Percentiles rank a stretch among this genome's conserved stretches.
These are phyloP conservation scores for Pasiphila rectangulata DNA, from an alignment of 2,888 invertebrate genomes.

Conservation along the genomic window DNA sequence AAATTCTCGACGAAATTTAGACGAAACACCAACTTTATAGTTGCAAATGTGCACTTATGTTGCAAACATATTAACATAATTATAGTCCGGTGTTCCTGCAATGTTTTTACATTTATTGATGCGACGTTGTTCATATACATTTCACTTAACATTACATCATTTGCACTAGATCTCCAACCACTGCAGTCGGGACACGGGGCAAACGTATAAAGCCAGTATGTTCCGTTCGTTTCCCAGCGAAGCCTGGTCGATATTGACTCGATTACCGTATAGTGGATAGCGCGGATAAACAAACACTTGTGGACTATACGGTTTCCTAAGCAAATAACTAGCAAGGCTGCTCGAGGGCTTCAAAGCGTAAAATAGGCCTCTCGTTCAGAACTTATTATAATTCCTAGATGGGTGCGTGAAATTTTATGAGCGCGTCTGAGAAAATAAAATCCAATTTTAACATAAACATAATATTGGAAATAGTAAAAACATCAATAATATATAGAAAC, in stretches of 20 bases:
- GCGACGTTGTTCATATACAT: no score
- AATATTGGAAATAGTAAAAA: background rate
- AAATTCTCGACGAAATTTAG: background rate
- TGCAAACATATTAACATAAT: no score
- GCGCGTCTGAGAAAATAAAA: background rate
- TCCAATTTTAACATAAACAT: background rate
- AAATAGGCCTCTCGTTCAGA: slow-evolving; percentile 13
- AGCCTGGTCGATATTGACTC: slow-evolving; percentile 25
- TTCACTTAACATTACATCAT: no score
- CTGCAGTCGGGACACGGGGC: slow-evolving; percentile 5
- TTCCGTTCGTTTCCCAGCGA: slow-evolving; percentile 7
- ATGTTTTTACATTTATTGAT: no score
- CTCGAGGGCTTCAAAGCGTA: slow-evolving; percentile 8
- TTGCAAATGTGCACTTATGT: no score
- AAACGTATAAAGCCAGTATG: background rate
- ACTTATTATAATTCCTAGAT: background rate
- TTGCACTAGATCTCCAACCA: no score
- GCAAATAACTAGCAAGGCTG: slow-evolving; percentile 20
- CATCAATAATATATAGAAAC: background rate
- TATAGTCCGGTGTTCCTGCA: no score
- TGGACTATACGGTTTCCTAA: slow-evolving; percentile 23
- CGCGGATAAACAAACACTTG: slow-evolving; percentile 29
- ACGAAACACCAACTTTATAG: background rate
- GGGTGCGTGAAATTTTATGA: background rate
- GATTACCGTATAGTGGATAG: slow-evolving; percentile 22